phyloP scores from a whole-genome alignment of 2,797 vertebrate species.

The Sebastes iracundus region DNA sequence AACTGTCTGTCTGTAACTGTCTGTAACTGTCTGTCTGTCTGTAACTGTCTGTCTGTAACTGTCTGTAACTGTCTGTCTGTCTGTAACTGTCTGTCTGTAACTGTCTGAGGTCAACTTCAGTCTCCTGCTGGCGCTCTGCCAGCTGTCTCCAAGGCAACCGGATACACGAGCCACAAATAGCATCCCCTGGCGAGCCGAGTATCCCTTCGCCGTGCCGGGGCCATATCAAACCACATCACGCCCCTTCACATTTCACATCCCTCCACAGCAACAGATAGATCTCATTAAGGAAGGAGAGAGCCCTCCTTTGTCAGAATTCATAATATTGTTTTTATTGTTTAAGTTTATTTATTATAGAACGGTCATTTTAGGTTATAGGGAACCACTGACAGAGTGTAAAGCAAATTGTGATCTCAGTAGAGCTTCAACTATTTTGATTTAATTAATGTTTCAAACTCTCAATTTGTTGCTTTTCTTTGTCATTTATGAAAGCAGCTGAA shows the following conservation, averaged over 20 bases:
- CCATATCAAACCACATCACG: slow-evolving; percentile 53
- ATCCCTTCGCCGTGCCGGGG: slow-evolving; percentile 70
- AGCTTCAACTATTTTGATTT: neutral
- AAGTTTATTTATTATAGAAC: neutral
- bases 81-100: slow-evolving; percentile 37
- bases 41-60: slow-evolving; percentile 64
- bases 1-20: too few relatives aligned
- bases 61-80: slow-evolving; percentile 63
- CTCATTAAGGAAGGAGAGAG: neutral
- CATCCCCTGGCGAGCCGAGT: slow-evolving; percentile 69
- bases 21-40: too few relatives aligned
- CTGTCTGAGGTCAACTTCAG: slow-evolving; percentile 81
- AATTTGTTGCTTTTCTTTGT: neutral
- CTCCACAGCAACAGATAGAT: slow-evolving; percentile 55
- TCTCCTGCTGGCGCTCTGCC: slow-evolving; percentile 88
- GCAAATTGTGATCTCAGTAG: too few relatives aligned
- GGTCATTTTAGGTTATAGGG: neutral
- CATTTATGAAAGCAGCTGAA: neutral
- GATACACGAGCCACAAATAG: slow-evolving; percentile 91
- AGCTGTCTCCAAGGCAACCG: slow-evolving; percentile 93
- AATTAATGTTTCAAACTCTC: neutral
- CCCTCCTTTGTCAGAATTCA: neutral
- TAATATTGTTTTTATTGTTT: neutral
- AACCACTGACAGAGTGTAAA: too few relatives aligned
- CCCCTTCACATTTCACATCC: slow-evolving; percentile 62